Conservation (phyloP, 2,113 vertebrate genomes). For the Rana temporaria region DNA sequence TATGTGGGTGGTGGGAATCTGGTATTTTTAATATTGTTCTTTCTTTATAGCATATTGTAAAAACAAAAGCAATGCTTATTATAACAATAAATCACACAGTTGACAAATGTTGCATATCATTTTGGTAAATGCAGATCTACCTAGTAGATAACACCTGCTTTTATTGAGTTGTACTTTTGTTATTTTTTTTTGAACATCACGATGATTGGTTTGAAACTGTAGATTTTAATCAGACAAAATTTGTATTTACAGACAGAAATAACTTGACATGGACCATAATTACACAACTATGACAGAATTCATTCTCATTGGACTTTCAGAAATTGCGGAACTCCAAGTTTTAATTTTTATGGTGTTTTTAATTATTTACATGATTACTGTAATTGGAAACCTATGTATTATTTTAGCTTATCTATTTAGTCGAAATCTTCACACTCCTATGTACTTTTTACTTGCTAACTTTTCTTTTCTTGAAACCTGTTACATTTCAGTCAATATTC, state of each 20-base stretch:
- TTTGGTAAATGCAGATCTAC: no score
- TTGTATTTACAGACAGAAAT: not conserved
- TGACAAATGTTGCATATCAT: no score
- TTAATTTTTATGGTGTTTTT: conserved; percentile 5
- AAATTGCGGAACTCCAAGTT: not conserved
- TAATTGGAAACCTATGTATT: not conserved
- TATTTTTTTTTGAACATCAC: no score
- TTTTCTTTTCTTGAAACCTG: conserved; percentile 35
- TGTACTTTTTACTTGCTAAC: conserved; percentile 24
- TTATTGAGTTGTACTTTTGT: no score
- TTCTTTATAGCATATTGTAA: no score
- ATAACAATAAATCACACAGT: no score
- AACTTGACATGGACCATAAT: not conserved
- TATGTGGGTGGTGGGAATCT: no score
- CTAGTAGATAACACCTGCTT: no score
- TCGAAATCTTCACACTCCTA: conserved; percentile 9
- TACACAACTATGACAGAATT: conserved; percentile 11
- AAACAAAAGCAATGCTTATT: no score
- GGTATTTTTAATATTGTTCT: no score
- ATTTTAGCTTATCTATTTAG: conserved; percentile 8
- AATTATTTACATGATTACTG: conserved; percentile 1
- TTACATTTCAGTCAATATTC: conserved; percentile 16
- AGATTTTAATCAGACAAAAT: not conserved
- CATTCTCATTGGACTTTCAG: conserved; percentile 15
- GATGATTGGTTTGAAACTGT: not conserved